Evolutionary conservation across 2,888 invertebrate genomes (phyloP).

Genomic region (Epinotia ramella): DNA sequence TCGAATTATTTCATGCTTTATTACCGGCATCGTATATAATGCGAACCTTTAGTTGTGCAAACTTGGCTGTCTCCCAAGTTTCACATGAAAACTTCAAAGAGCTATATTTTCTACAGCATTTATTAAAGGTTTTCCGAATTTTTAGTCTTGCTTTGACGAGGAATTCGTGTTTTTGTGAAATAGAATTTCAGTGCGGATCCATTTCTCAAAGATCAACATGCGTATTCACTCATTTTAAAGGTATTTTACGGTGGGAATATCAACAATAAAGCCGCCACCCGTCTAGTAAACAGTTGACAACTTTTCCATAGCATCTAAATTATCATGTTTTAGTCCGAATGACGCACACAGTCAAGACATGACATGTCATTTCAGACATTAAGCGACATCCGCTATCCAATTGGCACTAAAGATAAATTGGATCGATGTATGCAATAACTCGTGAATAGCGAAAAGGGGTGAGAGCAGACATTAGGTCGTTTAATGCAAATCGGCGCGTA

Average conservation of each 20-base stretch:
- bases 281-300: not conserved
- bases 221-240: too few relatives aligned
- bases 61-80: constrained; percentile 36
- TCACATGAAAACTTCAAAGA: constrained; percentile 39
- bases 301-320: not conserved
- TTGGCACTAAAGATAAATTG: constrained; percentile 12
- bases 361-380: not conserved
- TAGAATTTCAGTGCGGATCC: not conserved
- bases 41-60: constrained; percentile 17
- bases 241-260: not conserved
- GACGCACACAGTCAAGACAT: not conserved
- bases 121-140: constrained; percentile 18
- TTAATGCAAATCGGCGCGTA: constrained; percentile 48
- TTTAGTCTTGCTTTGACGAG: constrained; percentile 28
- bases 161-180: constrained; percentile 3
- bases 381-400: constrained; percentile 18
- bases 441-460: constrained; percentile 35
- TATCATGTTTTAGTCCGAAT: too few relatives aligned
- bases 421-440: constrained; percentile 26
- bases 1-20: constrained; percentile 32
- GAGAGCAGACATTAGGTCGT: constrained; percentile 39
- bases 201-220: not conserved
- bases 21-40: constrained; percentile 30
- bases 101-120: constrained; percentile 32
- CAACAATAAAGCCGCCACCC: not conserved